Conservation (phyloP, 2,888 invertebrate genomes). For the Scrobipalpa atriplicella region DNA sequence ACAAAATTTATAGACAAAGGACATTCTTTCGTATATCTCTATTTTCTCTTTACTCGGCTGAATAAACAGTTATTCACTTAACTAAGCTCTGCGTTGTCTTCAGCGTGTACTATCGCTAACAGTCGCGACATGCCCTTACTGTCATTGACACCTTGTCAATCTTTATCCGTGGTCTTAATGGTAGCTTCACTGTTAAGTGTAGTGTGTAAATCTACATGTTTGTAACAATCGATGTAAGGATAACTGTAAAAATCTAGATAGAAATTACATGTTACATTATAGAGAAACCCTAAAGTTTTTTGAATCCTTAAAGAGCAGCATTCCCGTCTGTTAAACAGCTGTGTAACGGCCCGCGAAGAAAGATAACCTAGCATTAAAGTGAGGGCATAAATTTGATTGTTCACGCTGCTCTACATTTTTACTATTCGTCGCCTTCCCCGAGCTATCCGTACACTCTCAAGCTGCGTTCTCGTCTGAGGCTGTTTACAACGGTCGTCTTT, state of each 20-base stretch:
- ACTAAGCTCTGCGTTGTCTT: conserved; percentile 65
- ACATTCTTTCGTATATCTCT: neutral
- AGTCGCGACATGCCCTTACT: conserved; percentile 28
- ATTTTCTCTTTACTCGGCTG: neutral
- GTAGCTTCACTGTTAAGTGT: conserved; percentile 14
- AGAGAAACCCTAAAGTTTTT: neutral
- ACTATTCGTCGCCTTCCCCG: conserved; percentile 9
- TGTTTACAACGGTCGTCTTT: neutral
- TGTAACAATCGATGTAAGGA: conserved; percentile 23
- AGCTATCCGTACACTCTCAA: conserved; percentile 21
- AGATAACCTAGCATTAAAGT: conserved; percentile 23
- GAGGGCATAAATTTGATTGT: conserved; percentile 26
- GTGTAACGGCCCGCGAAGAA: conserved; percentile 24
- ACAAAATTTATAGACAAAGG: neutral
- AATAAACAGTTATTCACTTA: conserved; percentile 29
- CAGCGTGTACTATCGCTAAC: conserved; percentile 36
- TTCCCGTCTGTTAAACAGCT: conserved; percentile 7
- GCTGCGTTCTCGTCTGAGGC: conserved; percentile 21
- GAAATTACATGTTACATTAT: conserved; percentile 19
- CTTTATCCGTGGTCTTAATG: conserved; percentile 11
- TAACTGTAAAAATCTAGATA: conserved; percentile 25
- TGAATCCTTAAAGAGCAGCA: neutral
- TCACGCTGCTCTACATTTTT: conserved; percentile 19
- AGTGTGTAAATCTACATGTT: conserved; percentile 25
- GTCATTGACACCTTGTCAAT: neutral